Evolutionary conservation across 2,888 invertebrate species (phyloP).

Genomic region (Atethmia centrago): DNA sequence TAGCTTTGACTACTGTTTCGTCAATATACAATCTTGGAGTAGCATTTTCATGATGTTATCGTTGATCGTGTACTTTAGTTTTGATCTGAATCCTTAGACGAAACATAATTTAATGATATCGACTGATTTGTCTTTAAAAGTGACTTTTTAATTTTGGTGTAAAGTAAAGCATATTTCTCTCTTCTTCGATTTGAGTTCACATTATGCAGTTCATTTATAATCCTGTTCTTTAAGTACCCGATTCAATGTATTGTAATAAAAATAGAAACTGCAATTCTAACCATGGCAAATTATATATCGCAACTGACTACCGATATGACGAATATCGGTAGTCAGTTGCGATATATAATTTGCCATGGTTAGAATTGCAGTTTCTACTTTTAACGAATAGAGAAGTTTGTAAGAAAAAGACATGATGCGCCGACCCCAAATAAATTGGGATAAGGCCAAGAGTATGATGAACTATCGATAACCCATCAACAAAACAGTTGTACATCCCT

Average conservation of each 20-base stretch:
- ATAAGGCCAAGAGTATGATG: not conserved
- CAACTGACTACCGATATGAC: not conserved
- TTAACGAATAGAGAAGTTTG: no score
- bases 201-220: no score
- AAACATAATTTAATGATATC: not conserved
- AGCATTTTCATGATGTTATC: conserved; percentile 31
- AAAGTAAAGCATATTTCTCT: no score
- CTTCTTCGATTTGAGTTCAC: no score
- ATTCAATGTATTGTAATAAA: not conserved
- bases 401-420: not conserved
- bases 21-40: conserved; percentile 36
- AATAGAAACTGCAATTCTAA: not conserved
- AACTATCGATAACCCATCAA: conserved; percentile 53
- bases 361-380: not conserved
- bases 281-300: not conserved
- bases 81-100: not conserved
- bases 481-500: conserved; percentile 2
- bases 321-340: not conserved
- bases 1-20: conserved; percentile 47
- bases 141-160: not conserved
- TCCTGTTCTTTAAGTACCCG: no score
- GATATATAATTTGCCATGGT: not conserved
- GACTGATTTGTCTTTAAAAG: not conserved
- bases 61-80: not conserved
- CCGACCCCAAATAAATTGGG: not conserved